Percentiles rank a stretch among this genome's conserved stretches.
Evolutionary conservation across 2,888 invertebrate genomes (phyloP).

Genomic region (Andrena haemorrhoa): DNA sequence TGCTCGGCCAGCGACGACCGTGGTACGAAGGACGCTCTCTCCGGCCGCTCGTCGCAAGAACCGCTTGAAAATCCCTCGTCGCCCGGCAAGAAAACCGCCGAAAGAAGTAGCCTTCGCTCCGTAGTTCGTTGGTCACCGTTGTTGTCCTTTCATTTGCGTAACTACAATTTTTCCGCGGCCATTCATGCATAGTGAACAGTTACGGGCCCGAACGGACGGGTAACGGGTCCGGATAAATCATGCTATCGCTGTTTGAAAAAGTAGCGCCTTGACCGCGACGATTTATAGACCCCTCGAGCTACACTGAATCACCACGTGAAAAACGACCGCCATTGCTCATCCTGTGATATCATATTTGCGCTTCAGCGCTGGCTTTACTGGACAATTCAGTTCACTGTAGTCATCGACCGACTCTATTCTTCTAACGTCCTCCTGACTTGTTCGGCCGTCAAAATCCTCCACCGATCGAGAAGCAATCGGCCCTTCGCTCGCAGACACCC

Average conservation of each 20-base stretch:
- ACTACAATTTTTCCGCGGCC: constrained; percentile 52
- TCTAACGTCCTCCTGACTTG: too few species aligned
- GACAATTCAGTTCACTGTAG: too few species aligned
- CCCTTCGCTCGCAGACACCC: not conserved
- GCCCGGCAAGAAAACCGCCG: constrained; percentile 21
- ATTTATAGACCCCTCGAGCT: constrained; percentile 19
- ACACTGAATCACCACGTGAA: constrained; percentile 14
- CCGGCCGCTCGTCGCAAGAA: constrained; percentile 37
- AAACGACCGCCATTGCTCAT: not conserved
- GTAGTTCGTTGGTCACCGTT: constrained; percentile 68
- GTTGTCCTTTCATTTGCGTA: constrained; percentile 58
- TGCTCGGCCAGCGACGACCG: constrained; percentile 38
- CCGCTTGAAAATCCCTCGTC: constrained; percentile 58
- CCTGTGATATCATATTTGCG: not conserved
- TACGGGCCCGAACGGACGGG: not conserved
- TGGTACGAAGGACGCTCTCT: constrained; percentile 65
- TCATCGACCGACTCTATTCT: too few species aligned
- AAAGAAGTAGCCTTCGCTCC: constrained; percentile 72
- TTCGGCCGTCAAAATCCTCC: too few species aligned
- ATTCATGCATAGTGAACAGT: constrained; percentile 8
- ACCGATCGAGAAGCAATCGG: constrained; percentile 42
- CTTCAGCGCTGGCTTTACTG: not conserved
- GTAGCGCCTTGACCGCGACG: not conserved
- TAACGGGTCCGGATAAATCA: constrained; percentile 9
- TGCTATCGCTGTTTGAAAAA: constrained; percentile 18